Conservation (phyloP, 1,140 invertebrate genomes). For the Drosophila parvula region DNA sequence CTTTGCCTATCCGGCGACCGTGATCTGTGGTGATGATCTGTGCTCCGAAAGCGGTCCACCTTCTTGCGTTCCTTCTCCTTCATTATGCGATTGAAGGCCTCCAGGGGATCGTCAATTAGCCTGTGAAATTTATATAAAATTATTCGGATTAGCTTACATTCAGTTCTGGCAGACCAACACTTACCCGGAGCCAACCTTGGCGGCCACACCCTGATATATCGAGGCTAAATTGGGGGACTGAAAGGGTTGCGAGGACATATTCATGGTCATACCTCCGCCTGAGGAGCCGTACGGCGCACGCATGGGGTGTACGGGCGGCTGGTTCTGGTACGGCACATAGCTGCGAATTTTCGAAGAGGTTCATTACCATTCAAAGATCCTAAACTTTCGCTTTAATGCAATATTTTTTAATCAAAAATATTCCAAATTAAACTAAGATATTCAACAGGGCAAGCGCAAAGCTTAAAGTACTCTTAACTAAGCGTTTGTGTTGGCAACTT, state of each 20-base stretch:
- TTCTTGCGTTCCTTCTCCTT: conserved; percentile 91
- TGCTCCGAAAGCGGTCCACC: conserved; percentile 85
- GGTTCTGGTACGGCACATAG: conserved; percentile 64
- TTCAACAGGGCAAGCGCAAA: conserved; percentile 37
- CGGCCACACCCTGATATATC: conserved; percentile 81
- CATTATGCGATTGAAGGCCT: conserved; percentile 93
- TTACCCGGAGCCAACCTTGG: conserved; percentile 80
- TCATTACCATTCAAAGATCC: conserved; percentile 25
- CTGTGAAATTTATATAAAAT: conserved; percentile 74
- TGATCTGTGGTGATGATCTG: conserved; percentile 69
- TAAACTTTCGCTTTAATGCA: conserved; percentile 34
- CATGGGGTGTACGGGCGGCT: conserved; percentile 64
- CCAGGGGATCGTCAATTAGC: conserved; percentile 91
- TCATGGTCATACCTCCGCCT: conserved; percentile 64
- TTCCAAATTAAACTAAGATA: conserved; percentile 12
- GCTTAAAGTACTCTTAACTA: conserved; percentile 44
- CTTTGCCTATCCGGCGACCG: conserved; percentile 68
- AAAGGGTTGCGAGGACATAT: conserved; percentile 64
- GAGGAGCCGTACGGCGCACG: conserved; percentile 56
- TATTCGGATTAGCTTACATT: neutral
- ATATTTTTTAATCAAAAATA: conserved; percentile 43
- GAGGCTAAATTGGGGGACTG: conserved; percentile 74
- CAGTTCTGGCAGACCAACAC: conserved; percentile 4
- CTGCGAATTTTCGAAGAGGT: conserved; percentile 40
- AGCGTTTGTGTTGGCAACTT: conserved; percentile 16